Evolutionary conservation across 2,113 vertebrate species (phyloP).

Genomic region (Corythornis cristatus): DNA sequence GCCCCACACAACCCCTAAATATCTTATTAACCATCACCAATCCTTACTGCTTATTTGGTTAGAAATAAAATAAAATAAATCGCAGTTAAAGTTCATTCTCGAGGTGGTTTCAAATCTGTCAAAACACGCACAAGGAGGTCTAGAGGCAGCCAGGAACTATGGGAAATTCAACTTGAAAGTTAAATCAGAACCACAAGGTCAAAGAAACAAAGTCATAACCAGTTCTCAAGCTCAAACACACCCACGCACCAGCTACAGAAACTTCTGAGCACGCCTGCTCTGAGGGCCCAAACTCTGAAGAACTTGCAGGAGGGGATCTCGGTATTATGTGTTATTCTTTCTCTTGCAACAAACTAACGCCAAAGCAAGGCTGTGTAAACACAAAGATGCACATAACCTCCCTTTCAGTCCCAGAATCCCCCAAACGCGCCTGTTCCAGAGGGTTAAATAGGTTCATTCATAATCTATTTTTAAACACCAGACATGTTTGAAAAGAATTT

Average conservation of each 20-base stretch:
- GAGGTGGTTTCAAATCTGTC: slow-evolving; percentile 45
- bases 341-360: background rate
- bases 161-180: slow-evolving; percentile 68
- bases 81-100: slow-evolving; percentile 3
- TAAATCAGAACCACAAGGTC: slow-evolving; percentile 71
- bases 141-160: slow-evolving; percentile 46
- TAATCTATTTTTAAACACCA: slow-evolving; percentile 52
- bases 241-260: slow-evolving; percentile 44
- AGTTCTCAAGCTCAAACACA: slow-evolving; percentile 60
- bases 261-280: background rate
- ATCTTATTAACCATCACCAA: background rate
- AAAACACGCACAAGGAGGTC: slow-evolving; percentile 53
- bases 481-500: slow-evolving; percentile 1
- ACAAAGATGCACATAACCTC: slow-evolving; percentile 22
- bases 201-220: slow-evolving; percentile 66
- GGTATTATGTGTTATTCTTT: background rate
- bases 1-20: background rate
- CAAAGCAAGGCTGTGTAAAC: slow-evolving; percentile 2
- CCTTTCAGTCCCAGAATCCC: slow-evolving; percentile 44
- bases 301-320: background rate
- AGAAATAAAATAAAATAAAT: slow-evolving; percentile 7
- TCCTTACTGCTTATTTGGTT: background rate
- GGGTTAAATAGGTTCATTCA: slow-evolving; percentile 57
- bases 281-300: background rate
- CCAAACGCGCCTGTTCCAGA: slow-evolving; percentile 13